Percentiles rank a stretch among this genome's conserved stretches.
phyloP scores from a whole-genome alignment of 2,113 vertebrate species.

The Meles meles region DNA sequence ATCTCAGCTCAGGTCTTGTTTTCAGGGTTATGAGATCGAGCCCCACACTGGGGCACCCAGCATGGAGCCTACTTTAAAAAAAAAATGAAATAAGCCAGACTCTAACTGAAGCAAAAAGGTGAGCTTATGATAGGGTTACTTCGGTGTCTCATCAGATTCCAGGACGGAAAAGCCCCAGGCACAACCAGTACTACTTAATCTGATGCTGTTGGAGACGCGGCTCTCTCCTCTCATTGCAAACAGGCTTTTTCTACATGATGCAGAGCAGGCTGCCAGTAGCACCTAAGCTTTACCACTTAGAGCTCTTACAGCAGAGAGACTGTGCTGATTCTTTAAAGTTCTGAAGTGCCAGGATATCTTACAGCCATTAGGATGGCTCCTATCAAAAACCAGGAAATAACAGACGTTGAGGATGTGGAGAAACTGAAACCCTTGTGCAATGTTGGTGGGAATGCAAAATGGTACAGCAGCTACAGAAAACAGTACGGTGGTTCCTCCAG shows the following conservation, averaged over 20 bases:
- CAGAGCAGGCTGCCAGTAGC: not conserved
- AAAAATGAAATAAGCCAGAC: not conserved
- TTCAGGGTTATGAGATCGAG: not conserved
- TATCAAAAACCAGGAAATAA: not conserved
- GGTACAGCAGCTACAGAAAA: not conserved
- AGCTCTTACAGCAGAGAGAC: not conserved
- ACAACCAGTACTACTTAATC: not conserved
- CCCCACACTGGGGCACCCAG: not conserved
- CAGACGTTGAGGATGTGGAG: not conserved
- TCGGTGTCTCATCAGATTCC: not conserved
- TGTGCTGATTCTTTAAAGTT: not conserved
- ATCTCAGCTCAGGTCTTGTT: not conserved
- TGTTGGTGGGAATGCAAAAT: not conserved
- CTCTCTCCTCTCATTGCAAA: not conserved
- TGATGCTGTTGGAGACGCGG: not conserved
- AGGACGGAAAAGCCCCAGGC: not conserved
- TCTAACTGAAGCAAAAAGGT: not conserved
- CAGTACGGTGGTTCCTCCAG: not conserved
- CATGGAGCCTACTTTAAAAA: not conserved
- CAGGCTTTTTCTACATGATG: not conserved
- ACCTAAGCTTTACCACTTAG: not conserved
- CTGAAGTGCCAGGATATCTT: not conserved
- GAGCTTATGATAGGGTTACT: not conserved
- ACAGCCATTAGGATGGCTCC: not conserved
- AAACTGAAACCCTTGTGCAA: not conserved